Evolutionary conservation across 2,888 invertebrate genomes (phyloP), one percentile per base, ranked within the genome.

Genomic region (Parnassius glacialis): DNA sequence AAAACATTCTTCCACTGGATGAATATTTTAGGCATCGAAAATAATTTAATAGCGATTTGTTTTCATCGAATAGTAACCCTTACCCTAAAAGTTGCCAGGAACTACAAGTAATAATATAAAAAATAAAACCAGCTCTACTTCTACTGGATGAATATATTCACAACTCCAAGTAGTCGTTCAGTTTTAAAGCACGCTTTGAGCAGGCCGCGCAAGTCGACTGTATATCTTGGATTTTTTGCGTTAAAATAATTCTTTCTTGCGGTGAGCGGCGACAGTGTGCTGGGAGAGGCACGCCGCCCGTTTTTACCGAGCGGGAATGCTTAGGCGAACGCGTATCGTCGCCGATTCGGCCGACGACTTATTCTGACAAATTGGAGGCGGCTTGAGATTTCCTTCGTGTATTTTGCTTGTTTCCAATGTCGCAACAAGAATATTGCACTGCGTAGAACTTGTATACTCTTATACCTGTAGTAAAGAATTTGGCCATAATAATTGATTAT

Each of bases 221-320:
- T 73, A 74, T 76, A 73, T 70, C 69, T 70, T 54, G 48, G 52
- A 63, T 67, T 52, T 79, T 80, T 79, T 79, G 73, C 65, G 66
- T 70, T 66, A 73, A 78, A 80, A 80, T 76, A 78, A 74, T 76
- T 79, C 72, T 72, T 80, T 80, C 78, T 76, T 80, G 70, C 70
- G 68, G 63, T 61, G 65, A 63, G 64, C 57, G 61, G 60, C 57
- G 45, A 52, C 64, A 70, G 67, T 65, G 68, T 65, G 68, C 65
- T 69, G 68, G 66, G 70, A 73, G 75, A 75, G 69, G 73, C 70
- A 73, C 71, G 73, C 67, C 70, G 61, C 65, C 34, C 62, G 63
- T 68, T 74, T 74, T 74, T 75, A 67, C 73, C 58, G 57, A 64
- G 34, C 59, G 41, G 61, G 65, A 65, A 65, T 67, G 52, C 12